These are phyloP conservation scores for Micromussa lordhowensis DNA, from an alignment of 92 coral and sea anemone genomes.

Conservation along the genomic window DNA sequence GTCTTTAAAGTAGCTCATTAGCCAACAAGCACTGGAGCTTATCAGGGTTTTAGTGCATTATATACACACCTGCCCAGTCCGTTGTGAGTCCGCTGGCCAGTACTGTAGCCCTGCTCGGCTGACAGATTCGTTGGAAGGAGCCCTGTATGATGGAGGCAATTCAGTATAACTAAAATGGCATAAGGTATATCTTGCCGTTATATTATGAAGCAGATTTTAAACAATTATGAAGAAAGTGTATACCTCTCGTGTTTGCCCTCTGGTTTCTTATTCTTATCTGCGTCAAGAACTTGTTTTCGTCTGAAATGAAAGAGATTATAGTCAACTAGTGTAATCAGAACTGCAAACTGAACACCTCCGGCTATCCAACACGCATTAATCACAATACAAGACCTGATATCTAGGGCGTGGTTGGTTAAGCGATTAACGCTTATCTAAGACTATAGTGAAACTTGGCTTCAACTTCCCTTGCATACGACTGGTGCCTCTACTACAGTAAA, in stretches of 20 bases:
- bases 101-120: constrained; percentile 96
- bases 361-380: background rate
- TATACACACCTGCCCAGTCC: constrained; percentile 30
- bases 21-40: too few relatives aligned
- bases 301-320: constrained; percentile 22
- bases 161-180: background rate
- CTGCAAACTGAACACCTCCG: background rate
- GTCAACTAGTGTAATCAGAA: background rate
- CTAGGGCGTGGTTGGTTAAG: background rate
- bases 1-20: too few relatives aligned
- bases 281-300: constrained; percentile 77
- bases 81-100: constrained; percentile 75
- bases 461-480: too few relatives aligned
- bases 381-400: background rate
- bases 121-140: constrained; percentile 89
- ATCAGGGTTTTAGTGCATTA: background rate
- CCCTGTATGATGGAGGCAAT: background rate
- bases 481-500: too few relatives aligned
- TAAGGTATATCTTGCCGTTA: background rate
- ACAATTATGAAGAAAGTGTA: background rate
- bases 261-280: constrained; percentile 78
- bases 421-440: background rate
- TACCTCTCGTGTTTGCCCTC: constrained; percentile 95
- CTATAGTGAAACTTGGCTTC: background rate
- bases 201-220: background rate